These are phyloP conservation scores for Diploscapter pachys DNA, from an alignment of 1,140 invertebrate species.

Conservation along the genomic window DNA sequence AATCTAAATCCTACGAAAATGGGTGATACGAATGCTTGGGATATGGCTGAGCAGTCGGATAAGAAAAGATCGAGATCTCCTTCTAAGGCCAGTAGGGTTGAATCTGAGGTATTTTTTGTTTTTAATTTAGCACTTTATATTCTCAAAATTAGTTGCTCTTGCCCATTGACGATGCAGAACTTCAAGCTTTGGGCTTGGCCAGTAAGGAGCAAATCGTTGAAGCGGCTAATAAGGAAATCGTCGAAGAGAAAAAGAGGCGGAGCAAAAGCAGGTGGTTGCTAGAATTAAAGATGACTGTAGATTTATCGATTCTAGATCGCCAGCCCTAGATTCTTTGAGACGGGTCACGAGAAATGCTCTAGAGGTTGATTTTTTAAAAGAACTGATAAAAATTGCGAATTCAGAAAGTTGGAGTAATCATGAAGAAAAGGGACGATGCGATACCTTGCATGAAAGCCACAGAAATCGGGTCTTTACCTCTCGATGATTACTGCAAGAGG, in stretches of 20 bases:
- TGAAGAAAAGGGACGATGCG: conserved; percentile 37
- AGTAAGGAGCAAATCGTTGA: conserved; percentile 17
- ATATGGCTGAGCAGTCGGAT: conserved; percentile 44
- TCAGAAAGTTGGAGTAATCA: conserved; percentile 39
- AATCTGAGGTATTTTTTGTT: conserved; percentile 10
- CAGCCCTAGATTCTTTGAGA: conserved; percentile 48
- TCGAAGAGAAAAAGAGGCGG: conserved; percentile 14
- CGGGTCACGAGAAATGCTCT: conserved; percentile 41
- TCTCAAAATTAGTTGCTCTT: background rate
- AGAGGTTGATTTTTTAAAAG: conserved; percentile 1
- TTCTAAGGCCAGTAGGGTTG: conserved; percentile 30
- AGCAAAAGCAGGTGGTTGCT: conserved; percentile 14
- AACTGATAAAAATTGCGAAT: background rate
- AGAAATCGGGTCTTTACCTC: conserved; percentile 37
- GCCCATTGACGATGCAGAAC: conserved; percentile 9
- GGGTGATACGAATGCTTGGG: conserved; percentile 44
- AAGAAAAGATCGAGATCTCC: conserved; percentile 32
- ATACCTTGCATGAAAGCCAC: conserved; percentile 6
- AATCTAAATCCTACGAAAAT: background rate
- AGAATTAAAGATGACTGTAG: background rate
- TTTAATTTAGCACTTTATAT: background rate
- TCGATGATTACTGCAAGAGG: conserved; percentile 37
- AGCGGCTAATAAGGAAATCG: background rate
- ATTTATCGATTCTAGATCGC: conserved; percentile 41
- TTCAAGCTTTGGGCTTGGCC: conserved; percentile 26